Percentiles rank a stretch among this genome's conserved stretches.
These are phyloP conservation scores for Chiloscyllium plagiosum DNA, from an alignment of 2,113 vertebrate genomes.

Conservation along the genomic window DNA sequence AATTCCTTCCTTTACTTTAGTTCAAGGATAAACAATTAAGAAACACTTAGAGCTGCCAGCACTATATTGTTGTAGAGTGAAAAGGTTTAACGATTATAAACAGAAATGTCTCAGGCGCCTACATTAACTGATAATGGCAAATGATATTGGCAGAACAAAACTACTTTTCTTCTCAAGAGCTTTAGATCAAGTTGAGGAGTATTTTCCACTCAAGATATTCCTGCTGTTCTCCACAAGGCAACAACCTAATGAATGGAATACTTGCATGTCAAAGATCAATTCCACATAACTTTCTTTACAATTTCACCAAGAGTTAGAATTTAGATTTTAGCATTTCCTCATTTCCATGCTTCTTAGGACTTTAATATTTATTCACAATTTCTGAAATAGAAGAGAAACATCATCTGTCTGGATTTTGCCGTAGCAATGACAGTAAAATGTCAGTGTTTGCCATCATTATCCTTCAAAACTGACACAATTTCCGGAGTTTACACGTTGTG, in stretches of 20 bases:
- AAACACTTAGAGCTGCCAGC: not conserved
- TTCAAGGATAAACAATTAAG: not conserved
- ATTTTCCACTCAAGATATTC: not conserved
- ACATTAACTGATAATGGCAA: not conserved
- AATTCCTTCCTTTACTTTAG: not conserved
- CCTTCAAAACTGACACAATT: no score
- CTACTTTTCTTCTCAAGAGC: not conserved
- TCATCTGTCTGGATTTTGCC: not conserved
- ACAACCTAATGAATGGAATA: not conserved
- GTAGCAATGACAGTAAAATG: no score
- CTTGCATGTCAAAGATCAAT: no score
- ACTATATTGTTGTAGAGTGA: not conserved
- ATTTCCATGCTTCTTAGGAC: not conserved
- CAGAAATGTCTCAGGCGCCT: not conserved
- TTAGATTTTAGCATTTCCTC: not conserved
- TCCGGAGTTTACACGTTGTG: no score
- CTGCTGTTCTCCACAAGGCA: not conserved
- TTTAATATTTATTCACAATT: not conserved
- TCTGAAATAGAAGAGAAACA: not conserved
- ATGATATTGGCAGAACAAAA: not conserved
- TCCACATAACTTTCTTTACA: not conserved
- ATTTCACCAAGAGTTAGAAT: no score
- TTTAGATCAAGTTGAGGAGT: not conserved
- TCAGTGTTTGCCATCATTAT: no score
- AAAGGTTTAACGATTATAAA: not conserved